Evolutionary conservation across 1,140 invertebrate species (phyloP), one percentile per base, ranked within the genome.

Genomic region (Drusus annulatus): DNA sequence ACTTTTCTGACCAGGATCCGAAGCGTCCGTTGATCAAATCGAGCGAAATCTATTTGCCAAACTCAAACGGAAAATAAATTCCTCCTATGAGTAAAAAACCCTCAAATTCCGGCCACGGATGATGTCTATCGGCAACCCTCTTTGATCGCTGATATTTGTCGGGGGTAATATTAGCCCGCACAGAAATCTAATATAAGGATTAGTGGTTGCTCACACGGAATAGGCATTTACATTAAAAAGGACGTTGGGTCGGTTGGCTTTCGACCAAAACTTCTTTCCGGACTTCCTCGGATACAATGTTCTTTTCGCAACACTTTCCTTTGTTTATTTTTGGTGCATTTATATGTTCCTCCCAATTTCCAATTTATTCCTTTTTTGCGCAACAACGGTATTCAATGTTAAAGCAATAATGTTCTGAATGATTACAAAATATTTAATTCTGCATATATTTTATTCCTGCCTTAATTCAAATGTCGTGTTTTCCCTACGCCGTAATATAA

Each of bases 61-160:
- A 68, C 25, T 62, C 63, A 68, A 68, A 68, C 25, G 63, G 63
- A 68, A 68, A 68, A 68, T 68, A 68, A 68, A 68, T 68, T 68
- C 31, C 63, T 45, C 16, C 63, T 68, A 68, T 36, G 63, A 21
- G 63, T 36, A 45, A 68, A 68, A 68, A 68, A 28, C 60, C 60
- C 60, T 63, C 60, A 63, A 63, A 63, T 23, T 63, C 31, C 63
- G 63, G 25, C 25, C 16, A 36, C 23, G 31, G 63, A 68, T 68
- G 63, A 68, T 68, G 63, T 68, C 31, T 68, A 68, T 68, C 63
- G 63, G 63, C 31, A 28, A 68, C 25, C 63, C 28, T 68, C 63
- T 68, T 68, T 68, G 63, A 68, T 68, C 63, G 63, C 63, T 45
- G 63, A 45, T 68, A 68, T 68, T 68, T 68, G 63, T 45, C 63